A percentile compares a stretch with the other conserved stretches of the same genome.
Conservation (phyloP, 2,113 vertebrate species). For the Chaenogobius annularis region DNA sequence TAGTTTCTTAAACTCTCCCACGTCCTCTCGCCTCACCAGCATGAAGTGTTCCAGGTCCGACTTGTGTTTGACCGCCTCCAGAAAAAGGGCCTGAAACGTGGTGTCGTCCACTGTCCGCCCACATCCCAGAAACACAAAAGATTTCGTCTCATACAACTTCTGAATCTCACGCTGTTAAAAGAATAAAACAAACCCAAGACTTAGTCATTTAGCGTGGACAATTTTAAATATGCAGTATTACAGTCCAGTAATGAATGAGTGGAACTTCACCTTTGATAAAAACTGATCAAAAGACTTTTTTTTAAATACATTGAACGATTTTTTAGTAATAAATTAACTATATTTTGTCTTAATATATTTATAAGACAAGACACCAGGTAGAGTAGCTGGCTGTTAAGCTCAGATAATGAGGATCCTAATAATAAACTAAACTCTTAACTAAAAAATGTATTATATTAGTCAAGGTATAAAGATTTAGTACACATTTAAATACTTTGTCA, state of each 20-base stretch:
- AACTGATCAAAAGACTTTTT: too few species aligned
- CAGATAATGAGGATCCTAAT: too few species aligned
- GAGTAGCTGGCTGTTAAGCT: too few species aligned
- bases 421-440: too few species aligned
- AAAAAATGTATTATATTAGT: too few species aligned
- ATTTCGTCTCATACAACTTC: constrained; percentile 95
- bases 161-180: constrained; percentile 89
- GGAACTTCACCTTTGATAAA: too few species aligned
- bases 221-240: too few species aligned
- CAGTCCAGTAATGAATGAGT: too few species aligned
- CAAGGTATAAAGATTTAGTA: background rate
- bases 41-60: constrained; percentile 97
- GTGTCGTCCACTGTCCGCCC: constrained; percentile 95
- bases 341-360: too few species aligned
- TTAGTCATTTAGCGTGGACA: background rate
- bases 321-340: too few species aligned
- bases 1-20: constrained; percentile 93
- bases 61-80: constrained; percentile 95
- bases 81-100: constrained; percentile 96
- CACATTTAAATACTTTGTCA: background rate
- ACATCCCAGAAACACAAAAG: constrained; percentile 94
- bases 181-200: background rate
- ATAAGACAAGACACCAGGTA: too few species aligned
- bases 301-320: too few species aligned
- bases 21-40: constrained; percentile 90